These are phyloP conservation scores for Smutsia temminckii DNA, from an alignment of 2,797 vertebrate genomes.

Conservation along the genomic window DNA sequence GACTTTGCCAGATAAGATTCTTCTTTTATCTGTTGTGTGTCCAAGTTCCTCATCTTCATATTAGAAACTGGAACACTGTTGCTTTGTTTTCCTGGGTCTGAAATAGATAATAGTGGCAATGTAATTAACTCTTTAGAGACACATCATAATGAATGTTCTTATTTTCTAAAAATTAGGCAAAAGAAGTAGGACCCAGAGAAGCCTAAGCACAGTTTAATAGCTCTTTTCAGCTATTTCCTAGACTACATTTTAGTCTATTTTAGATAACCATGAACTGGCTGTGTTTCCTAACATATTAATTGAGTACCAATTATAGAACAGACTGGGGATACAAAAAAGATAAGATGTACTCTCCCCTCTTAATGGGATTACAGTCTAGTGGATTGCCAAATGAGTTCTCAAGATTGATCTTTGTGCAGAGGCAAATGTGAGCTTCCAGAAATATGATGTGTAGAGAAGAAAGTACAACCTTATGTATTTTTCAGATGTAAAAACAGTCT, in stretches of 20 bases:
- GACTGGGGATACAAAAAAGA: not conserved
- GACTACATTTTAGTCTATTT: not conserved
- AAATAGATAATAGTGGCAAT: not conserved
- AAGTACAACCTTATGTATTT: not conserved
- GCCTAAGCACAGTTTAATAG: not conserved
- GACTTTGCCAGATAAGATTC: not conserved
- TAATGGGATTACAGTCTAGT: not conserved
- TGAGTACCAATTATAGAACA: not conserved
- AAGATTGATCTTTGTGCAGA: not conserved
- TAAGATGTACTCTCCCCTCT: not conserved
- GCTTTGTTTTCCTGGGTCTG: not conserved
- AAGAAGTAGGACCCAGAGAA: not conserved
- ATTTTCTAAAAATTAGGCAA: constrained; percentile 6
- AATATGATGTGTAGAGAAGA: not conserved
- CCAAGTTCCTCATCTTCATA: not conserved
- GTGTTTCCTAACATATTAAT: not conserved
- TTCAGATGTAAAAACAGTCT: not conserved
- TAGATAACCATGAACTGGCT: not conserved
- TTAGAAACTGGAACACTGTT: not conserved
- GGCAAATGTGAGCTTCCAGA: not conserved
- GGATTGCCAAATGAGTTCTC: not conserved
- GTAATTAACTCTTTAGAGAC: not conserved
- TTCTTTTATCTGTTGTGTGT: not conserved
- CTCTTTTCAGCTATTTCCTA: not conserved
- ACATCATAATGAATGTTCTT: not conserved